A percentile compares a stretch with the other conserved stretches of the same genome.
These are phyloP conservation scores for Australoheros facetus DNA, from an alignment of 2,797 vertebrate genomes.

Conservation along the genomic window DNA sequence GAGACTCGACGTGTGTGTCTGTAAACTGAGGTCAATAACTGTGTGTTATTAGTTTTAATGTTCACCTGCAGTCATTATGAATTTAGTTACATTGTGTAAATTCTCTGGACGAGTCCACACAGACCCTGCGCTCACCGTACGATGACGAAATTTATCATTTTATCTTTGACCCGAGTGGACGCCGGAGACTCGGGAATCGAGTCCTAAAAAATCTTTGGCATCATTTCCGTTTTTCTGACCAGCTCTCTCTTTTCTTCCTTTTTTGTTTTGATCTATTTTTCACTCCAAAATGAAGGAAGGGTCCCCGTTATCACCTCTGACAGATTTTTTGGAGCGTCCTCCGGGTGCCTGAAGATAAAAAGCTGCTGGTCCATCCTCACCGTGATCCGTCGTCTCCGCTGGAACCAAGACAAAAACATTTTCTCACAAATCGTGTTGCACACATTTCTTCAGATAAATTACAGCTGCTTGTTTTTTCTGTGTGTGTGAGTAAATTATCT, in stretches of 20 bases:
- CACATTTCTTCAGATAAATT: background rate
- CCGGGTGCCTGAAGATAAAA: accelerated
- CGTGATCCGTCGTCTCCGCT: accelerated
- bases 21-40: too few species aligned
- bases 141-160: too few species aligned
- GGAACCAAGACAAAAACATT: accelerated
- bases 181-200: too few species aligned
- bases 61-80: accelerated
- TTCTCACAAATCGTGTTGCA: background rate
- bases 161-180: too few species aligned
- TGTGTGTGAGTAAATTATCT: background rate
- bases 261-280: accelerated
- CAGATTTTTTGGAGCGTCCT: accelerated
- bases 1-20: too few species aligned
- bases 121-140: too few species aligned
- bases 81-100: too few species aligned
- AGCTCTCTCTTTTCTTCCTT: background rate
- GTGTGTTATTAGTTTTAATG: too few species aligned
- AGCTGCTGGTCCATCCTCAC: background rate
- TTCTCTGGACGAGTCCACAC: too few species aligned
- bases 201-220: accelerated
- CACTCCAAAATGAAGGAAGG: background rate
- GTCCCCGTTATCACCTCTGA: background rate
- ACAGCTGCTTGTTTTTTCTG: background rate
- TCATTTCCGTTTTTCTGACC: accelerated